Percentiles rank a stretch among this genome's conserved stretches.
Conservation (phyloP, 2,797 vertebrate species). For the Manis pentadactyla region DNA sequence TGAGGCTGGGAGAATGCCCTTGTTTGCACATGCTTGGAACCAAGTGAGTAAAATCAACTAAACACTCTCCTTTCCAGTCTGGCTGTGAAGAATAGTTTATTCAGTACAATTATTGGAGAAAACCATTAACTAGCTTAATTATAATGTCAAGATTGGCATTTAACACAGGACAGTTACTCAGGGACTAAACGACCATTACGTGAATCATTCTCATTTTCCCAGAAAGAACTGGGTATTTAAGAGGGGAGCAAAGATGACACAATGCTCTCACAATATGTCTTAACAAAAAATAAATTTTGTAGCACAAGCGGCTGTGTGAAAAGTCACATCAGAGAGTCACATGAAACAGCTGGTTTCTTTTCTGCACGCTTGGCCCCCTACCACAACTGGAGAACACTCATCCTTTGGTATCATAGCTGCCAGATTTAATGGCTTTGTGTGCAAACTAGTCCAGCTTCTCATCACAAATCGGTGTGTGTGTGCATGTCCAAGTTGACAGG, state of each 20-base stretch:
- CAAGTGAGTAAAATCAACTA: neutral
- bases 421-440: slow-evolving; percentile 68
- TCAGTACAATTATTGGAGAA: neutral
- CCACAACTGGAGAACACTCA: slow-evolving; percentile 71
- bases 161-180: neutral
- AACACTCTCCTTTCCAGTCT: neutral
- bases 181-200: neutral
- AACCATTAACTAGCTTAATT: neutral
- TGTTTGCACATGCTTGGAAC: neutral
- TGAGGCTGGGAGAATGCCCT: neutral
- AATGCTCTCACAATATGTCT: neutral
- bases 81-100: neutral
- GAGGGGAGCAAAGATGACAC: slow-evolving; percentile 54
- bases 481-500: slow-evolving; percentile 52
- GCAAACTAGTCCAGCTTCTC: slow-evolving; percentile 53
- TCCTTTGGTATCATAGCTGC: slow-evolving; percentile 70
- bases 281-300: slow-evolving; percentile 79
- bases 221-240: neutral
- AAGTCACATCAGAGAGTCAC: slow-evolving; percentile 75
- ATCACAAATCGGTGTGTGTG: neutral
- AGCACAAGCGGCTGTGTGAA: slow-evolving; percentile 57
- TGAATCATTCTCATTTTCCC: slow-evolving; percentile 47
- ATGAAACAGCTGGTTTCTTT: slow-evolving; percentile 79
- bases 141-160: neutral
- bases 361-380: slow-evolving; percentile 60